phyloP scores from a whole-genome alignment of 2,113 vertebrate genomes.

The Anthoscopus minutus region DNA sequence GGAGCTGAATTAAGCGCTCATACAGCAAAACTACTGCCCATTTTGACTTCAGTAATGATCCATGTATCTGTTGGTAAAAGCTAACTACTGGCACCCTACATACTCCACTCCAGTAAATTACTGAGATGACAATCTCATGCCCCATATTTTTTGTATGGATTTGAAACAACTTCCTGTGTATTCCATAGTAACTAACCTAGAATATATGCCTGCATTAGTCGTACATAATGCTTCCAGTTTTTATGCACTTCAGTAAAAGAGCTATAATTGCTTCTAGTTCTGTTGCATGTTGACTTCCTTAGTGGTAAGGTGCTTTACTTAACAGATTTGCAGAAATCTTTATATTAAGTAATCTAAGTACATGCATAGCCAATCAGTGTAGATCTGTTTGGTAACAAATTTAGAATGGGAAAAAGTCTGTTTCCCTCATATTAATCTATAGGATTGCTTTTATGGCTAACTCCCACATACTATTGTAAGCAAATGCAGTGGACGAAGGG shows the following conservation, averaged over 20 bases:
- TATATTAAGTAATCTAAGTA: not conserved
- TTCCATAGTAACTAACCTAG: constrained; percentile 45
- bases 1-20: not conserved
- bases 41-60: not conserved
- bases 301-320: constrained; percentile 16
- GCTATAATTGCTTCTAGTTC: constrained; percentile 15
- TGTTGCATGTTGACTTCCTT: constrained; percentile 34
- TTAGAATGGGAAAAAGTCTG: not conserved
- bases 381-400: not conserved
- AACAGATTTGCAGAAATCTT: not conserved
- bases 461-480: not conserved
- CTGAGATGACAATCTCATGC: not conserved
- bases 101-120: not conserved
- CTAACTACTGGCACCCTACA: not conserved
- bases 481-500: not conserved
- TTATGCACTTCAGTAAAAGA: constrained; percentile 22
- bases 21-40: not conserved
- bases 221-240: constrained; percentile 37
- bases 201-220: constrained; percentile 13
- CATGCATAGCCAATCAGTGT: not conserved
- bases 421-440: not conserved
- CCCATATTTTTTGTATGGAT: constrained; percentile 39
- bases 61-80: constrained; percentile 17
- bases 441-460: constrained; percentile 25
- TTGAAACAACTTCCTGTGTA: constrained; percentile 33